phyloP scores from a whole-genome alignment of 2,888 invertebrate species.

The Pogonocherus hispidulus region DNA sequence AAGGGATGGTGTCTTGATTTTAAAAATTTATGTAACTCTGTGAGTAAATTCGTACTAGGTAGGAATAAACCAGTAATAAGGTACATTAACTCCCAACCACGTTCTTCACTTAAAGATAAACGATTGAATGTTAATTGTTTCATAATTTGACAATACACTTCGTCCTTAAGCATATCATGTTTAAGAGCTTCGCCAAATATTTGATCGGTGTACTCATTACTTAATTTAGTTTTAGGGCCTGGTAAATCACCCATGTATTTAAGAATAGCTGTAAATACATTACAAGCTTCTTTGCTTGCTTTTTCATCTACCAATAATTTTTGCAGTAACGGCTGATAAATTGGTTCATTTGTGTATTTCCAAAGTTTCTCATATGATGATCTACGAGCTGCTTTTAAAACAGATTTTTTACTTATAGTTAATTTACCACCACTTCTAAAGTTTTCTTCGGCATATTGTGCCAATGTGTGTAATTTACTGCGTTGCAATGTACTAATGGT shows the following conservation, averaged over 20 bases:
- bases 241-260: constrained; percentile 95
- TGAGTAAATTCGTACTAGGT: constrained; percentile 82
- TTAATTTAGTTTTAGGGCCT: constrained; percentile 80
- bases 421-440: constrained; percentile 73
- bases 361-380: constrained; percentile 82
- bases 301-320: constrained; percentile 81
- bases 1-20: constrained; percentile 81
- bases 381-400: constrained; percentile 77
- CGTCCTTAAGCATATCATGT: constrained; percentile 85
- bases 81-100: constrained; percentile 97
- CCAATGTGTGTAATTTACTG: constrained; percentile 85
- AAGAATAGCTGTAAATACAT: constrained; percentile 74
- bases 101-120: constrained; percentile 86
- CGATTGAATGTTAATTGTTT: constrained; percentile 93
- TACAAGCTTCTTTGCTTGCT: constrained; percentile 80
- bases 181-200: constrained; percentile 86
- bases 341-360: constrained; percentile 85
- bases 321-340: constrained; percentile 86
- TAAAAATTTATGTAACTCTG: constrained; percentile 83
- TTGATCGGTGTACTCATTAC: constrained; percentile 89
- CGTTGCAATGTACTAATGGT: constrained; percentile 73
- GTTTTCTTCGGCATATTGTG: constrained; percentile 86
- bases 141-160: constrained; percentile 83
- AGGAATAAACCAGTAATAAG: constrained; percentile 88
- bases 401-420: constrained; percentile 75